Base-by-base conservation (phyloP, 1,140 invertebrate genomes). In the Centruroides vittatus region DNA sequence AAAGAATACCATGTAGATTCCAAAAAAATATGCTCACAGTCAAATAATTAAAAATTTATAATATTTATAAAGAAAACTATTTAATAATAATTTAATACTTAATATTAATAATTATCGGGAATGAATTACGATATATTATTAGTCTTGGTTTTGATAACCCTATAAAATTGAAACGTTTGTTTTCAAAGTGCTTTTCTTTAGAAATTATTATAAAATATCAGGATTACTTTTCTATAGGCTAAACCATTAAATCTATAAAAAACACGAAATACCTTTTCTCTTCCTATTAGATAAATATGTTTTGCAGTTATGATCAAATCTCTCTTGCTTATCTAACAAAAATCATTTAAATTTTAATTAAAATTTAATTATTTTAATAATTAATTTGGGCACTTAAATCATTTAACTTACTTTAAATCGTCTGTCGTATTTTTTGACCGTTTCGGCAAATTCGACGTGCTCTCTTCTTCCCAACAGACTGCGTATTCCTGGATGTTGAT, bases 371-470 rank as follows among this genome's bases (percentile, higher is more conserved):
- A 57, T 48, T 12, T 56, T 46, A 46, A 51, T 63, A 59, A 60
- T 51, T 23, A 56, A 41, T 59, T n/a, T 0, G 2, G 6, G 10
- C 6, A 13, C 11, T 51, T 1, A 8, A 41, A 41, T 41, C 5
- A 41, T 6, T 36, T 47, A 34, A 47, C 62, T 63, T 69, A 81
- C 83, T 77, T 84, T 85, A 69, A 86, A 87, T 57, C 82, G 72
- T 59, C 85, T 76, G 67, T 87, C 84, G 72, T 82, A 86, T 68
- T 87, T 86, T 62, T 78, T 80, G 5, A 86, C 81, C 49, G 81
- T 79, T 67, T 82, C 79, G 35, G 84, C 83, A 74, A 86, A 87
- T 58, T 82, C 76, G 11, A 86, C 78, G 67, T 84, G 80, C 69
- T 88, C 85, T 50, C 84, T 74, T 67, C 81, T 80, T 35, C 80